Conservation (phyloP, 2,888 invertebrate genomes). For the Liopterus haemorrhoidalis region DNA sequence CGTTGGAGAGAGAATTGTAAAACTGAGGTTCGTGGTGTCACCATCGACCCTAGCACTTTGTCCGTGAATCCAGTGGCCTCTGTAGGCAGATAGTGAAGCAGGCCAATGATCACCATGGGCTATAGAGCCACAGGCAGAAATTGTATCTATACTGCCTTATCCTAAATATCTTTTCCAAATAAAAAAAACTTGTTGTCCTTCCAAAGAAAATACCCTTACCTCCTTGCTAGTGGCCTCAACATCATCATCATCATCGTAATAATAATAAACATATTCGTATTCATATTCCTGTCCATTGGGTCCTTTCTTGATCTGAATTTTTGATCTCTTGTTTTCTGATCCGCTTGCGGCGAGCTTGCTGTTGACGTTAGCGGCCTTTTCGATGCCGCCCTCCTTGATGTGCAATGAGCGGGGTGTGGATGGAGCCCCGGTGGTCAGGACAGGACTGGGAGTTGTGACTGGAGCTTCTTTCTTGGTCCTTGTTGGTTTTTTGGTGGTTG, state of each 20-base stretch:
- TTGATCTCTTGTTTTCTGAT: slow-evolving; percentile 62
- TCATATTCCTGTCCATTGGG: slow-evolving; percentile 87
- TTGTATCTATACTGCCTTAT: too few species aligned
- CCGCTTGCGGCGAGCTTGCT: slow-evolving; percentile 58
- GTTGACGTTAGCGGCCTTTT: slow-evolving; percentile 49
- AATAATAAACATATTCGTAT: slow-evolving; percentile 87
- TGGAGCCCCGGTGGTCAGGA: slow-evolving; percentile 51
- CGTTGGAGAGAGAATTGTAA: too few species aligned
- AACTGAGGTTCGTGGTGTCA: too few species aligned
- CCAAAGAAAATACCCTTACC: too few species aligned
- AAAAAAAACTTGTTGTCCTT: too few species aligned
- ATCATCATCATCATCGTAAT: slow-evolving; percentile 77
- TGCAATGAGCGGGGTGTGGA: slow-evolving; percentile 44
- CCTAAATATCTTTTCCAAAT: too few species aligned
- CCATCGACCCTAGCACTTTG: too few species aligned
- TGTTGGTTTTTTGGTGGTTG: slow-evolving; percentile 22
- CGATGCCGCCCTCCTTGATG: slow-evolving; percentile 39
- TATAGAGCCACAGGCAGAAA: too few species aligned
- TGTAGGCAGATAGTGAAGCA: too few species aligned
- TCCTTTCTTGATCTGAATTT: slow-evolving; percentile 79
- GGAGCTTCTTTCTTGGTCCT: slow-evolving; percentile 39
- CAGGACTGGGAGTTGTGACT: slow-evolving; percentile 52
- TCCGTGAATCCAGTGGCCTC: too few species aligned
- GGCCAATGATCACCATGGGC: too few species aligned
- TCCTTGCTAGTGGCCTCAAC: slow-evolving; percentile 44